Evolutionary conservation across 2,113 vertebrate species (phyloP).

Genomic region (Raja brachyura): DNA sequence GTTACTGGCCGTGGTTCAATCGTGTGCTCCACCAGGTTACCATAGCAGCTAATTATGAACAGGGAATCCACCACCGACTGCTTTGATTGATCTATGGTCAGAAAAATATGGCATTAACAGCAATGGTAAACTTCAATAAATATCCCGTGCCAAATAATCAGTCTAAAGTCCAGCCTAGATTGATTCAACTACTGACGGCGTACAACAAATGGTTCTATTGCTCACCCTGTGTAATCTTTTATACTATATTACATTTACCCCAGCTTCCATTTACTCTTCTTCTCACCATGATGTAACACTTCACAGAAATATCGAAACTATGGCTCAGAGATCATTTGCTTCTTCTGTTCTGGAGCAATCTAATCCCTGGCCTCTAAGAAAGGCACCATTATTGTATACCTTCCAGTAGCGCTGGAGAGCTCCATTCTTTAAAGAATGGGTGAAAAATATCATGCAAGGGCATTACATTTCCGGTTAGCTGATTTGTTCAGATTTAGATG

Average conservation of each 20-base stretch:
- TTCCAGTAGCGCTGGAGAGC: neutral
- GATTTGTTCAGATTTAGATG: neutral
- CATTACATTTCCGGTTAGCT: neutral
- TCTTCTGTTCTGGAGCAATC: neutral
- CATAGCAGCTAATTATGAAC: slow-evolving; percentile 91
- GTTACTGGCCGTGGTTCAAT: slow-evolving; percentile 86
- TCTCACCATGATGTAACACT: neutral
- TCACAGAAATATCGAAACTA: neutral
- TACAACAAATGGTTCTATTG: neutral
- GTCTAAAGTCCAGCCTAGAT: neutral
- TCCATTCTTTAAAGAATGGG: neutral
- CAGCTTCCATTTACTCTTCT: neutral
- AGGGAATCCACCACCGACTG: slow-evolving; percentile 86
- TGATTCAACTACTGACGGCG: neutral
- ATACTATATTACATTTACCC: neutral
- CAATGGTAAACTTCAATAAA: neutral
- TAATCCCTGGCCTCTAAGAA: neutral
- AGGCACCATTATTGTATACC: neutral
- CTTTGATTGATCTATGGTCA: slow-evolving; percentile 75
- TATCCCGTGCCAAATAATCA: neutral
- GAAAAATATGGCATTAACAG: neutral
- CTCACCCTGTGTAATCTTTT: neutral
- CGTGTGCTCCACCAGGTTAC: slow-evolving; percentile 87
- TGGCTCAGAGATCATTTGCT: neutral
- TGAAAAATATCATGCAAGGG: neutral